Percentiles rank a stretch among this genome's conserved stretches.
phyloP scores from a whole-genome alignment of 2,888 invertebrate species.

The Sylvicola cinctus region DNA sequence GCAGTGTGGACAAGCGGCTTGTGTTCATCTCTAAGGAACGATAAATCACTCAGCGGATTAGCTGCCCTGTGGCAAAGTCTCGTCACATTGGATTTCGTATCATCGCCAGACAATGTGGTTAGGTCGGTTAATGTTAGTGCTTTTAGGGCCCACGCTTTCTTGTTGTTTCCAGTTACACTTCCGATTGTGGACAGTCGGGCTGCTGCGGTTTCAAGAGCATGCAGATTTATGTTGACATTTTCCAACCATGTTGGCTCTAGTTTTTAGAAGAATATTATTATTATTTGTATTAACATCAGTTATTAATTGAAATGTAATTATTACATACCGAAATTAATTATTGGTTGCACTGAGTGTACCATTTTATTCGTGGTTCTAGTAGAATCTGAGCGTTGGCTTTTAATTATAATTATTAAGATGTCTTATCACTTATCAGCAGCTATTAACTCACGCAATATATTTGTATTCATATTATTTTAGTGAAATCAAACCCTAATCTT shows the following conservation, averaged over 20 bases:
- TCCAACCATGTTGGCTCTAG: constrained; percentile 30
- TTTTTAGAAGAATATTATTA: too few relatives aligned
- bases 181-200: neutral
- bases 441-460: too few relatives aligned
- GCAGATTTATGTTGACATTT: constrained; percentile 31
- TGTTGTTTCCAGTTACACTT: constrained; percentile 23
- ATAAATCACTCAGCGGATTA: constrained; percentile 22
- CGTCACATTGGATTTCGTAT: constrained; percentile 53
- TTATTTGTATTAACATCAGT: too few relatives aligned
- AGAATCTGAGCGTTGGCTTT: too few relatives aligned
- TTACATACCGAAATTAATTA: too few relatives aligned
- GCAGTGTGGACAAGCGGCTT: constrained; percentile 39
- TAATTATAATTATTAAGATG: too few relatives aligned
- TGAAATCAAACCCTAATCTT: too few relatives aligned
- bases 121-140: constrained; percentile 77
- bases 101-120: constrained; percentile 76
- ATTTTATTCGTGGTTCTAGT: too few relatives aligned
- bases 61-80: constrained; percentile 51
- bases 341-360: too few relatives aligned
- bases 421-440: too few relatives aligned
- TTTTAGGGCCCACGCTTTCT: constrained; percentile 56
- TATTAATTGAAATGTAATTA: too few relatives aligned
- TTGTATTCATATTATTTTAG: too few relatives aligned
- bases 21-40: constrained; percentile 12
- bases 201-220: constrained; percentile 27